Base-by-base conservation (phyloP, 2,888 invertebrate species). In the Netelia virgata region DNA sequence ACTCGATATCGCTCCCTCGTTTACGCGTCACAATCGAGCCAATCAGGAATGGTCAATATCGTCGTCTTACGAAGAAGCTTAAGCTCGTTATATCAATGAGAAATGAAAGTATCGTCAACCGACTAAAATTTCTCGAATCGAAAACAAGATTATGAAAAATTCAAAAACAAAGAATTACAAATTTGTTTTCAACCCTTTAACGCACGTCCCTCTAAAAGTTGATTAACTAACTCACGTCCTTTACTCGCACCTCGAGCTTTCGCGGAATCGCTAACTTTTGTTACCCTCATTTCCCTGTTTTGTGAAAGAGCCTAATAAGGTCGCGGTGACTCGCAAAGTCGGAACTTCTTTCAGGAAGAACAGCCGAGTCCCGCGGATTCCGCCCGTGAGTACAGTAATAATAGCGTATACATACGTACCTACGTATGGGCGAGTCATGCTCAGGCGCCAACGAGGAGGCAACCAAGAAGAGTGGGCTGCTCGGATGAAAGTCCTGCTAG, bases 11-110 rank as follows among this genome's bases (percentile, higher is more conserved):
- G 81, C 59, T 74, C 80, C 74, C 84, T 87, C 87, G 86, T 86
- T 88, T 86, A 86, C 83, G 20, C 64, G 57, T 81, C 85, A 89
- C 89, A 89, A 89, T 90, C 79, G 87, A 87, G 84, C 86, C 87
- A 89, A 89, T 89, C 88, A 89, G 83, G 86, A 81, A 76, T 85
- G 87, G 86, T 89, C 88, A 88, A 90, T 88, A 88, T 66, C 78
- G 68, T 66, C 85, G 86, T 88, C 86, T 77, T 84, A 57, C 76
- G 57, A 76, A 76, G 61, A 76, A 64, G 59, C 43, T 74, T 70
- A 77, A 68, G 72, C 86, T 89, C 84, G 88, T 88, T 88, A 86
- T 63, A 9, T 84, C 68, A 69, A 83, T 89, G 88, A 90, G 87
- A 86, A 88, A 90, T 87, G 83, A 82, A 81, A 76, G 73, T n/a